Conservation (phyloP, 2,888 invertebrate species). For the Pseudococcus longispinus region DNA sequence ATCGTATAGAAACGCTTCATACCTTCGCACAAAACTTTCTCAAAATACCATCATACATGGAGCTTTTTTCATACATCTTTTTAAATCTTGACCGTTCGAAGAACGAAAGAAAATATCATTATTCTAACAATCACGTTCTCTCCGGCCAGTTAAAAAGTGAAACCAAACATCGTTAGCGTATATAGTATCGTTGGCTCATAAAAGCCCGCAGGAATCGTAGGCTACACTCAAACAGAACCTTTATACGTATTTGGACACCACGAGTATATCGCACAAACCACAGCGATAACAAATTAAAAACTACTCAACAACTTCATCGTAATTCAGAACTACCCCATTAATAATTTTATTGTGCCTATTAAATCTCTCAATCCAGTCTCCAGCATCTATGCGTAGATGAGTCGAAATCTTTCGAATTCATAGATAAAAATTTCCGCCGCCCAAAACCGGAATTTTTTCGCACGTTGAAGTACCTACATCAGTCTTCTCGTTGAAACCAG, state of each 20-base stretch:
- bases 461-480: not conserved
- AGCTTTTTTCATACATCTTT: not conserved
- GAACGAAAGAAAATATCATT: not conserved
- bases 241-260: not conserved
- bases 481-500: not conserved
- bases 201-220: not conserved
- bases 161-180: not conserved
- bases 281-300: not conserved
- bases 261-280: not conserved
- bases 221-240: not conserved
- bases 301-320: conserved; percentile 11
- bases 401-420: not conserved
- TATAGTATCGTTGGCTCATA: not conserved
- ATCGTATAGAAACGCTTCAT: not conserved
- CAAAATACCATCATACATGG: not conserved
- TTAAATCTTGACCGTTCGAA: not conserved
- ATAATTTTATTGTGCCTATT: conserved; percentile 25
- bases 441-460: conserved; percentile 25
- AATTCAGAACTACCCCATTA: conserved; percentile 15
- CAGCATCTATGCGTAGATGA: too few species aligned
- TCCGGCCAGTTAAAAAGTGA: not conserved
- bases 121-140: not conserved
- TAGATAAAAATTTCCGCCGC: conserved; percentile 3
- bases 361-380: conserved; percentile 13
- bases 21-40: not conserved